phyloP scores from a whole-genome alignment of 1,140 invertebrate species.

The Heliconius melpomene region DNA sequence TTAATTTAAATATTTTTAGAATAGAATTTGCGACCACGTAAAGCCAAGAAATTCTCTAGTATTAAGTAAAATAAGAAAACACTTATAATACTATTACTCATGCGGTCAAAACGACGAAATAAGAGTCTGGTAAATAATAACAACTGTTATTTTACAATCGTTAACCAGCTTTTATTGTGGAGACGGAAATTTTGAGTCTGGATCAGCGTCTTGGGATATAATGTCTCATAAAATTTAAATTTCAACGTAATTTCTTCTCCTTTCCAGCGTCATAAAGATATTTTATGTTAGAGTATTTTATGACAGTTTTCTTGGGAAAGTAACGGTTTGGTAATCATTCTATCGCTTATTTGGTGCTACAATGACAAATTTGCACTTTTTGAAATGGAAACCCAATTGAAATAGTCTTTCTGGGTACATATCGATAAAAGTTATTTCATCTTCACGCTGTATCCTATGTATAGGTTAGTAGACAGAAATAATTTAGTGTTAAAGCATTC shows the following conservation, averaged over 20 bases:
- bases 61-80: not conserved
- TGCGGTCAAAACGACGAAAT: not conserved
- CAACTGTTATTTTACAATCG: slow-evolving; percentile 29
- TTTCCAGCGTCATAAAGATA: slow-evolving; percentile 17
- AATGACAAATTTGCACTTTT: not conserved
- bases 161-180: slow-evolving; percentile 39
- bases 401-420: too few species aligned
- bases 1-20: too few species aligned
- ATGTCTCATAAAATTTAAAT: slow-evolving; percentile 39
- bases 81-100: not conserved
- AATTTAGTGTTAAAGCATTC: too few species aligned
- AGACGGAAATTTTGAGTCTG: slow-evolving; percentile 30
- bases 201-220: slow-evolving; percentile 32
- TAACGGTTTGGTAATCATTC: not conserved
- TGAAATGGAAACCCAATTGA: too few species aligned
- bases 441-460: too few species aligned
- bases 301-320: not conserved
- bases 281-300: not conserved
- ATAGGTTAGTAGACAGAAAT: too few species aligned
- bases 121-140: not conserved
- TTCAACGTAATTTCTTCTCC: slow-evolving; percentile 22
- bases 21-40: not conserved
- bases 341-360: not conserved
- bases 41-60: not conserved
- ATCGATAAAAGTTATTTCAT: too few species aligned